These are phyloP conservation scores for Sinelater perroti DNA, from an alignment of 2,888 invertebrate species.

Conservation along the genomic window DNA sequence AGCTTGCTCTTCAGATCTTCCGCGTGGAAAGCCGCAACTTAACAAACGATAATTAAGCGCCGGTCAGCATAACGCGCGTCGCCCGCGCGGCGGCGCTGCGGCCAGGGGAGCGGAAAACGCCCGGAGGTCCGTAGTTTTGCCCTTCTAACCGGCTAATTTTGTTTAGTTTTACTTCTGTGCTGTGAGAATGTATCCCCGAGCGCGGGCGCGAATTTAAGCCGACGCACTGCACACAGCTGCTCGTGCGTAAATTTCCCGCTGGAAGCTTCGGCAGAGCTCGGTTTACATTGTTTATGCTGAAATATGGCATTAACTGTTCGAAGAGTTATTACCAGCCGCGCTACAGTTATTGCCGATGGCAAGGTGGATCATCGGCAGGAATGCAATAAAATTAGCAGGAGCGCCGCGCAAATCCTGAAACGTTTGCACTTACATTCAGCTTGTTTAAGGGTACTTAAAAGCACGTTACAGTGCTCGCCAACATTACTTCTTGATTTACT, in stretches of 20 bases:
- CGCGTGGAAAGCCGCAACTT: background rate
- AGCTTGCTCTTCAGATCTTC: constrained; percentile 7
- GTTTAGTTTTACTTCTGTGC: constrained; percentile 10
- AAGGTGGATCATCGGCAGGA: constrained; percentile 5
- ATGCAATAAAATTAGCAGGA: constrained; percentile 15
- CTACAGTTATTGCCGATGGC: constrained; percentile 6
- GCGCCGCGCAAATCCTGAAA: too few relatives aligned
- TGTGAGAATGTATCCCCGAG: constrained; percentile 20
- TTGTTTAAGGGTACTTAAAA: too few relatives aligned
- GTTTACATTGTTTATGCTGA: constrained; percentile 19
- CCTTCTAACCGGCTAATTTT: constrained; percentile 13
- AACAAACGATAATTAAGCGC: constrained; percentile 6
- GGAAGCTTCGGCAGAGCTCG: constrained; percentile 15
- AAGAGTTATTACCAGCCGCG: constrained; percentile 18
- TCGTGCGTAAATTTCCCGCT: constrained; percentile 38
- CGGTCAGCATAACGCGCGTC: background rate
- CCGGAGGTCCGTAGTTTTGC: constrained; percentile 7
- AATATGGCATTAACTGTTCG: constrained; percentile 23
- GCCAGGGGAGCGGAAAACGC: constrained; percentile 10
- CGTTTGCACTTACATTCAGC: too few relatives aligned
- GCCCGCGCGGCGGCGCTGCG: background rate
- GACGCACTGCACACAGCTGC: constrained; percentile 38
- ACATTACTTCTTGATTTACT: too few relatives aligned
- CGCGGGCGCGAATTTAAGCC: too few relatives aligned
- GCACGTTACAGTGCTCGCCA: too few relatives aligned